A percentile compares a stretch with the other conserved stretches of the same genome.
Conservation (phyloP, 2,888 invertebrate genomes). For the Lordiphosa fenestrarum region DNA sequence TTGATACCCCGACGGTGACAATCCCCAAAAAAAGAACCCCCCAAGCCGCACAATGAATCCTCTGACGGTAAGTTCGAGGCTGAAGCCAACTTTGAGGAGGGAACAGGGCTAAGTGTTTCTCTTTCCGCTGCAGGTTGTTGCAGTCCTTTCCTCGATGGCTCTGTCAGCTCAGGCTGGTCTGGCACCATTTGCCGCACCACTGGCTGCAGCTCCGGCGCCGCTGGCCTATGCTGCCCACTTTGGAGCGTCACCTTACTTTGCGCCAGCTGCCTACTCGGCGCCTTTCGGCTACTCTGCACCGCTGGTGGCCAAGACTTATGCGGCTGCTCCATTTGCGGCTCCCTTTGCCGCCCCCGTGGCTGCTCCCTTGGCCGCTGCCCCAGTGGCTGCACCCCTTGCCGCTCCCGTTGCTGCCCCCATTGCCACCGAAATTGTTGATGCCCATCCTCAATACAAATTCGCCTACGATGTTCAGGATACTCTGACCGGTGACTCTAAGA, state of each 20-base stretch:
- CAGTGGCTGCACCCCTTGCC: conserved; percentile 45
- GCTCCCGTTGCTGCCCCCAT: conserved; percentile 79
- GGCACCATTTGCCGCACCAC: conserved; percentile 63
- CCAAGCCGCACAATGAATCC: conserved; percentile 80
- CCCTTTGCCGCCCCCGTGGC: conserved; percentile 29
- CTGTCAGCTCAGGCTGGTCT: conserved; percentile 77
- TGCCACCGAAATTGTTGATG: conserved; percentile 77
- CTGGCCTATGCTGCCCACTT: conserved; percentile 27
- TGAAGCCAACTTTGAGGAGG: not conserved
- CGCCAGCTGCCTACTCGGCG: conserved; percentile 48
- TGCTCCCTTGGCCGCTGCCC: conserved; percentile 37
- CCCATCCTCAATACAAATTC: conserved; percentile 77
- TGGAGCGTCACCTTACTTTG: conserved; percentile 43
- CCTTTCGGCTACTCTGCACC: conserved; percentile 43
- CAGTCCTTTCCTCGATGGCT: conserved; percentile 79
- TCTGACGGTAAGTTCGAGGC: conserved; percentile 78
- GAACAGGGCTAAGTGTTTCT: not conserved
- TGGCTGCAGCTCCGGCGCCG: conserved; percentile 53
- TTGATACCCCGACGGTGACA: conserved; percentile 80
- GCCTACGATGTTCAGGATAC: conserved; percentile 78
- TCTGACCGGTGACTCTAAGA: conserved; percentile 79
- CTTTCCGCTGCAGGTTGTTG: conserved; percentile 70
- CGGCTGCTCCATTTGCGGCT: conserved; percentile 45
- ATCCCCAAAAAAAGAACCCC: conserved; percentile 57
- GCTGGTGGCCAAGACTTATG: conserved; percentile 36